Evolutionary conservation across 1,140 invertebrate species (phyloP).

Genomic region (Phortica variegata): DNA sequence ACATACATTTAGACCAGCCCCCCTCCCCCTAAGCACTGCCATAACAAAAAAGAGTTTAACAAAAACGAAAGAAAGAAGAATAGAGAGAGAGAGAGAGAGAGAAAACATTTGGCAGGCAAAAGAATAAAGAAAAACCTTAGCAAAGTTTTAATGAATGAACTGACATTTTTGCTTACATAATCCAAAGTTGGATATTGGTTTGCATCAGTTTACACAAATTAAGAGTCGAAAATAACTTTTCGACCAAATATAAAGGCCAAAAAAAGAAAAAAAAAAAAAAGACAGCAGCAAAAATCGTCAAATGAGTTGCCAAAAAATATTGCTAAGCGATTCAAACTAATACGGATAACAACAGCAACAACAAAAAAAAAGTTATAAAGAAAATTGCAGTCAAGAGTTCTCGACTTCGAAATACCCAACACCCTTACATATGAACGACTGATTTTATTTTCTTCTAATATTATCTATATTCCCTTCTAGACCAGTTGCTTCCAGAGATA

Average conservation of each 20-base stretch:
- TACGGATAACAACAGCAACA: slow-evolving; percentile 13
- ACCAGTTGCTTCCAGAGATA: too few relatives aligned
- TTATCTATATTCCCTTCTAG: too few relatives aligned
- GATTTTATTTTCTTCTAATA: too few relatives aligned
- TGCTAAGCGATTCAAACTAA: slow-evolving; percentile 2
- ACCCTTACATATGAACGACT: too few relatives aligned
- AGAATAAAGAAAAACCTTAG: slow-evolving; percentile 26
- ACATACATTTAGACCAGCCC: too few relatives aligned
- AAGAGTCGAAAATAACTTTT: slow-evolving; percentile 18
- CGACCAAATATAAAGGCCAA: slow-evolving; percentile 4
- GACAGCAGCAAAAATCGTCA: not conserved
- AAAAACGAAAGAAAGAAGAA: slow-evolving; percentile 7
- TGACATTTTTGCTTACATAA: slow-evolving; percentile 31
- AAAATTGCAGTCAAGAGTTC: too few relatives aligned
- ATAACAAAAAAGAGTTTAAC: slow-evolving; percentile 1
- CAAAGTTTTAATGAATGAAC: slow-evolving; percentile 47
- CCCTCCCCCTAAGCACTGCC: too few relatives aligned
- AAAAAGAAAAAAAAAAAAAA: slow-evolving; percentile 20
- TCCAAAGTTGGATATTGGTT: slow-evolving; percentile 45
- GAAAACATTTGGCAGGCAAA: too few relatives aligned
- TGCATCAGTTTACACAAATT: slow-evolving; percentile 47
- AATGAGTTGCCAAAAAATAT: not conserved
- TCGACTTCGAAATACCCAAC: too few relatives aligned
- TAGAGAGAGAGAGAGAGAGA: too few relatives aligned
- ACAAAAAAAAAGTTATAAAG: slow-evolving; percentile 28